Evolutionary conservation across 1,140 invertebrate genomes (phyloP).

Genomic region (fruit fly (Drosophila melanogaster)): Release_6_plus_ISO1_MT NT_037436.4:8922001-8922500

Average conservation of each 20-base stretch:
- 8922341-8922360: slow-evolving; percentile 31
- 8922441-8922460: slow-evolving; percentile 75
- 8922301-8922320: slow-evolving; percentile 9
- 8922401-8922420: slow-evolving; percentile 40
- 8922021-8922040: too few species aligned
- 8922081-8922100: background rate
- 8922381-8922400: slow-evolving; percentile 53
- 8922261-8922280: slow-evolving; percentile 10
- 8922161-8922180: too few species aligned
- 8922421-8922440: slow-evolving; percentile 73
- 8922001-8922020: background rate
- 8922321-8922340: slow-evolving; percentile 40
- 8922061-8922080: too few species aligned
- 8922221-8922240: background rate
- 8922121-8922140: background rate
- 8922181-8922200: too few species aligned
- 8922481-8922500: background rate
- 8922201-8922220: too few species aligned
- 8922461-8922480: slow-evolving; percentile 9
- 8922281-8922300: slow-evolving; percentile 31
- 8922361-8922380: slow-evolving; percentile 25
- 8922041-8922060: too few species aligned
- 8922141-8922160: too few species aligned
- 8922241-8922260: background rate
- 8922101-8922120: background rate